Evolutionary conservation across 2,113 vertebrate genomes (phyloP).

Genomic region (Salvelinus namaycush): DNA sequence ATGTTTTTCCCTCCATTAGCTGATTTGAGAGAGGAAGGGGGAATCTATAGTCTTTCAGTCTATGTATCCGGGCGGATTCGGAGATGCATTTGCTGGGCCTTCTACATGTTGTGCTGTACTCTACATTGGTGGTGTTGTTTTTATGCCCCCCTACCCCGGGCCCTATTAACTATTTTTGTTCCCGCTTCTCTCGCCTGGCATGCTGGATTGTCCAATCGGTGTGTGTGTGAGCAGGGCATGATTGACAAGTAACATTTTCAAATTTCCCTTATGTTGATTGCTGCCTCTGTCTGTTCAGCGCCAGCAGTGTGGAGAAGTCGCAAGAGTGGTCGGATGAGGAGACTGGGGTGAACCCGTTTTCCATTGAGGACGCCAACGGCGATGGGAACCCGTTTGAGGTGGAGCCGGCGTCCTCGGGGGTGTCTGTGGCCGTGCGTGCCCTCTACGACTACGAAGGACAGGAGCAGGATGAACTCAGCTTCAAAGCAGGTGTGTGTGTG

Average conservation of each 20-base stretch:
- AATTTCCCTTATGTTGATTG: background rate
- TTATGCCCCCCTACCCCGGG: slow-evolving; percentile 4
- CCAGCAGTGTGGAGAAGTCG: slow-evolving; percentile 85
- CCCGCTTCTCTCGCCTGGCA: slow-evolving; percentile 32
- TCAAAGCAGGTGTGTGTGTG: slow-evolving; percentile 77
- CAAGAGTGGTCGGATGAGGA: slow-evolving; percentile 94
- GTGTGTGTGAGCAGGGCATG: background rate
- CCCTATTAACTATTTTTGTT: slow-evolving; percentile 33
- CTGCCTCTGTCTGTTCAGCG: slow-evolving; percentile 56
- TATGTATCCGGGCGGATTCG: slow-evolving; percentile 8
- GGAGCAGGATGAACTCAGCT: slow-evolving; percentile 96
- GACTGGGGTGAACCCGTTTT: slow-evolving; percentile 83
- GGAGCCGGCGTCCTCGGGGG: slow-evolving; percentile 69
- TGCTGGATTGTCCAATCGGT: slow-evolving; percentile 31
- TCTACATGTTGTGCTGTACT: slow-evolving; percentile 31
- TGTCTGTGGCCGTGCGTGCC: slow-evolving; percentile 86
- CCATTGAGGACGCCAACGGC: slow-evolving; percentile 80
- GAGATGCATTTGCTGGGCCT: slow-evolving; percentile 22
- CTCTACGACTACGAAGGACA: slow-evolving; percentile 97
- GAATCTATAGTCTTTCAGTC: too few species aligned
- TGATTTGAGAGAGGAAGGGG: background rate
- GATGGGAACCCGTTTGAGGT: slow-evolving; percentile 95
- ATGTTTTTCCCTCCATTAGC: background rate
- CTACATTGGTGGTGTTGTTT: slow-evolving; percentile 9
- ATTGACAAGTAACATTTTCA: slow-evolving; percentile 6